Conservation (phyloP, 2,113 vertebrate species). For the Phyllopteryx taeniolatus region DNA sequence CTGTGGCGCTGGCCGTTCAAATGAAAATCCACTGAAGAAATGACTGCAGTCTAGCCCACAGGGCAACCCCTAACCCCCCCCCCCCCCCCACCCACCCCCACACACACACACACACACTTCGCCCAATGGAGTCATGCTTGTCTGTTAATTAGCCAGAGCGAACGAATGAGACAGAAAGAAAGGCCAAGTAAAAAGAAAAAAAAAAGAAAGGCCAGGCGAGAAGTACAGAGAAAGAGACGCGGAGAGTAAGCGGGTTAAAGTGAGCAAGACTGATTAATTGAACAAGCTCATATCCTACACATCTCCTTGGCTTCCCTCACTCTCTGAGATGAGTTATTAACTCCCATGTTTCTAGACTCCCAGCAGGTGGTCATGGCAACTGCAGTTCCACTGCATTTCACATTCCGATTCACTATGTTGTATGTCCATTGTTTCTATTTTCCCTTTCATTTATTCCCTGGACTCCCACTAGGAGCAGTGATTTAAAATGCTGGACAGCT, state of each 20-base stretch:
- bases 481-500: constrained; percentile 60
- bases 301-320: constrained; percentile 45
- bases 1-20: constrained; percentile 56
- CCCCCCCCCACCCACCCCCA: constrained; percentile 20
- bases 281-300: constrained; percentile 59
- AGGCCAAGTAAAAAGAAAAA: constrained; percentile 33
- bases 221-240: constrained; percentile 4
- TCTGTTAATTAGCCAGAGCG: constrained; percentile 71
- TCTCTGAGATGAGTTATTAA: constrained; percentile 63
- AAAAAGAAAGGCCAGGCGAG: constrained; percentile 17
- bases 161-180: constrained; percentile 50
- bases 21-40: constrained; percentile 70
- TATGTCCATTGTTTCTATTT: constrained; percentile 45
- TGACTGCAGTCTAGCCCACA: constrained; percentile 52
- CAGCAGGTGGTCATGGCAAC: constrained; percentile 65
- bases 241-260: constrained; percentile 25
- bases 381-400: constrained; percentile 37
- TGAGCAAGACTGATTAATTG: constrained; percentile 69
- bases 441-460: constrained; percentile 47
- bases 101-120: constrained; percentile 38
- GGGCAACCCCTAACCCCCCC: constrained; percentile 33
- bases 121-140: constrained; percentile 57
- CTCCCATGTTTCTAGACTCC: constrained; percentile 57
- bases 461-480: constrained; percentile 22
- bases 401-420: constrained; percentile 33